phyloP scores from a whole-genome alignment of 2,888 invertebrate genomes.

The Autographa gamma region DNA sequence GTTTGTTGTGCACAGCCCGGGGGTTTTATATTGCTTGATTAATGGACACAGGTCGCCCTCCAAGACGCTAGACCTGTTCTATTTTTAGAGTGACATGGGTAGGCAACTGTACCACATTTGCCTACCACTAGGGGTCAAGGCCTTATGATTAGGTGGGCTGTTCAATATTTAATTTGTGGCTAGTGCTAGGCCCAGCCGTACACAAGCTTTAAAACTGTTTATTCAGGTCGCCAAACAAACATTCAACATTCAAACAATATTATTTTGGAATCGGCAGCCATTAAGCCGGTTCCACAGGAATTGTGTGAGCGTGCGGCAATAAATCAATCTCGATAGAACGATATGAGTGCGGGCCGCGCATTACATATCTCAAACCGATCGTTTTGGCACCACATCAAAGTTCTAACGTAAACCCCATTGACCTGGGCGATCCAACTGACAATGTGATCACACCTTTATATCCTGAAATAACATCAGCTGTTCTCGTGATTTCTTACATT shows the following conservation, averaged over 20 bases:
- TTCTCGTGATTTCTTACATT: slow-evolving; percentile 17
- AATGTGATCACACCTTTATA: slow-evolving; percentile 52
- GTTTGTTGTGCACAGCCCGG: neutral
- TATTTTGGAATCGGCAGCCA: slow-evolving; percentile 46
- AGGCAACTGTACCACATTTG: slow-evolving; percentile 1
- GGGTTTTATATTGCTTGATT: slow-evolving; percentile 2
- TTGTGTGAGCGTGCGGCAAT: slow-evolving; percentile 43
- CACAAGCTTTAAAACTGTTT: neutral
- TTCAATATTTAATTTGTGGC: neutral
- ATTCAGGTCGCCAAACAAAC: slow-evolving; percentile 25
- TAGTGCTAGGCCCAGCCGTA: neutral
- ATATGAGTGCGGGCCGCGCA: slow-evolving; percentile 49
- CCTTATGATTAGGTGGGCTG: neutral
- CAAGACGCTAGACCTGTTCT: neutral
- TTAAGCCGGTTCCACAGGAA: slow-evolving; percentile 43
- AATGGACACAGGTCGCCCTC: slow-evolving; percentile 1
- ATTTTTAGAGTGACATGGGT: neutral
- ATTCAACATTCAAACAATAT: slow-evolving; percentile 38
- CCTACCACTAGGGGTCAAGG: neutral
- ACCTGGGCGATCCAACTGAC: slow-evolving; percentile 55
- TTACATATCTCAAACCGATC: slow-evolving; percentile 42
- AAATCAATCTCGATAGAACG: slow-evolving; percentile 56
- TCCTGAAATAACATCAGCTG: slow-evolving; percentile 62
- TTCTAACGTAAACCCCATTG: slow-evolving; percentile 59
- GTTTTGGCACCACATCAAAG: slow-evolving; percentile 68